Evolutionary conservation across 2,113 vertebrate species (phyloP).

Genomic region (Tragelaphus strepsiceros): DNA sequence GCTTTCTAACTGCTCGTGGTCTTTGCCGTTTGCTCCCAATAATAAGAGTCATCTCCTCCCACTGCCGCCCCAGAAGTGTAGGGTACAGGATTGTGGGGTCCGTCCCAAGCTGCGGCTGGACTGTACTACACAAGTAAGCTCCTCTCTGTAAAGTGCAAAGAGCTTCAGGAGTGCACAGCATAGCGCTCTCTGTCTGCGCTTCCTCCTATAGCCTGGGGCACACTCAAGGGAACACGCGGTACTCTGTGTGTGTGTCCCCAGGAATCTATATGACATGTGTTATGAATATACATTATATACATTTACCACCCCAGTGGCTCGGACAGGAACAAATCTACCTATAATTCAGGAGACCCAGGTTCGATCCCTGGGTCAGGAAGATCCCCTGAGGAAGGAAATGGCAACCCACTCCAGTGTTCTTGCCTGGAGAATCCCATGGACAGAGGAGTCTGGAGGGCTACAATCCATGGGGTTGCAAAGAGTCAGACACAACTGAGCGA

Average conservation of each 20-base stretch:
- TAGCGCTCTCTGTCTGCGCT: not conserved
- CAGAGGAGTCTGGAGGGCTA: not conserved
- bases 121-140: not conserved
- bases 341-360: not conserved
- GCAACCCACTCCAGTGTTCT: not conserved
- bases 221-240: accelerated
- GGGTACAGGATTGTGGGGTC: too few relatives aligned
- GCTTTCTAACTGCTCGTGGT: not conserved
- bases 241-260: not conserved
- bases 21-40: accelerated
- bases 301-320: not conserved
- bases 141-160: not conserved
- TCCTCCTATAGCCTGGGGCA: not conserved
- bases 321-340: not conserved
- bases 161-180: accelerated
- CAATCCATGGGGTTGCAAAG: accelerated
- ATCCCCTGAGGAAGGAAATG: not conserved
- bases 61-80: accelerated
- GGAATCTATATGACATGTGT: not conserved
- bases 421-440: not conserved
- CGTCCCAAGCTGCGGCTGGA: accelerated
- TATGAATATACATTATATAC: not conserved
- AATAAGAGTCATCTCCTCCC: not conserved
- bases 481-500: accelerated
- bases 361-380: not conserved